Evolutionary conservation across 2,797 vertebrate species (phyloP), one percentile per base, ranked within the genome.

Genomic region (Chrosomus eos): DNA sequence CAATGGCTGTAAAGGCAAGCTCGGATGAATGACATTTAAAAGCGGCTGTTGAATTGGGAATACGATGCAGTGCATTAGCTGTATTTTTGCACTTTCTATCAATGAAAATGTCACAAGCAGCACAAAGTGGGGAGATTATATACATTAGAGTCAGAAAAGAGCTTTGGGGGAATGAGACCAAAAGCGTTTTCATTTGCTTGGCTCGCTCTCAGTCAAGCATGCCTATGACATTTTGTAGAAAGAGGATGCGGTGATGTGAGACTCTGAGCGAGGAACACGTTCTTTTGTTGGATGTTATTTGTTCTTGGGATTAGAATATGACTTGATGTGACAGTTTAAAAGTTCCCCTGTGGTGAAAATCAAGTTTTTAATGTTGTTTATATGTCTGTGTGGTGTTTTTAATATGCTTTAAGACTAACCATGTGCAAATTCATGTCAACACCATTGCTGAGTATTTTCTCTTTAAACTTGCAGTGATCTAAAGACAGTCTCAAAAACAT

Each of bases 171-270:
- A 82, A 87, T 87, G 90, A 83, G 88, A 80, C 77, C 16, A 75
- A 80, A 89, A 66, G 33, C 28, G 74, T 89, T 91, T 88, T 83
- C 88, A 55, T 84, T 80, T 60, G 86, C 91, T 91, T 91, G 92
- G 93, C 93, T 93, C 90, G 91, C 89, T 84, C 88, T 81, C 91
- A 92, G 87, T 92, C 91, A 93, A 92, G 92, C 94, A 90, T 91
- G 88, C 88, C 88, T 26, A 86, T 94, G 93, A 92, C 94, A 94
- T 95, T 95, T 94, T 91, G 89, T 87, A 85, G 91, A 89, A 77
- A 75, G 88, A 85, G 86, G 84, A 79, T 73, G 74, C 80, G 4
- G 16, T 23, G 31, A 43, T 2, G 13, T 55, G 11, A 74, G n/a
- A 77, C 36, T 43, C 48, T 1, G 9, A 48, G 81, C 13, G 2